phyloP scores from a whole-genome alignment of 2,888 invertebrate genomes.

The Thysanoteuthis rhombus region DNA sequence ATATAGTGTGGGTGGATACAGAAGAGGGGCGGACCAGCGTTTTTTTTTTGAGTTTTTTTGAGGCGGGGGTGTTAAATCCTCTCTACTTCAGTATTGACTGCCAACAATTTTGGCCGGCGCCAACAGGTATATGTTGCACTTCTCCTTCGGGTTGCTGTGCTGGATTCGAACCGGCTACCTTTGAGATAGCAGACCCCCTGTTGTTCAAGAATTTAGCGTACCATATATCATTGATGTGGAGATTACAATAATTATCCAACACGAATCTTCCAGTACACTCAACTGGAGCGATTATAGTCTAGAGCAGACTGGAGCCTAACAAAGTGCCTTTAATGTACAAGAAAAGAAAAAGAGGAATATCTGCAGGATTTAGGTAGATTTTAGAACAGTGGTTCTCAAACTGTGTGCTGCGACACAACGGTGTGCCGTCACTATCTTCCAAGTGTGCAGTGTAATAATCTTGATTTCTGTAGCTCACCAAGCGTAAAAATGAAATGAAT shows the following conservation, averaged over 20 bases:
- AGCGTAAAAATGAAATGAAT: no score
- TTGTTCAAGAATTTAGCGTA: neutral
- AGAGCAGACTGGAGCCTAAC: neutral
- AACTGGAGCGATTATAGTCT: neutral
- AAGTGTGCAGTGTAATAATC: no score
- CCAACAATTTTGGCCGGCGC: neutral
- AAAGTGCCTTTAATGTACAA: neutral
- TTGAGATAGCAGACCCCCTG: neutral
- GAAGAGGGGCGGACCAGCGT: neutral
- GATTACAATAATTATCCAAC: neutral
- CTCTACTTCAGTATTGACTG: neutral
- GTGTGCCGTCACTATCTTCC: no score
- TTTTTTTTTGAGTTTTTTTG: neutral
- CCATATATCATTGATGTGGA: neutral
- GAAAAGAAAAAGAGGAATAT: no score
- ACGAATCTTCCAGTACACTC: neutral
- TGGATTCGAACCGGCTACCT: neutral
- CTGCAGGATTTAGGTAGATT: no score
- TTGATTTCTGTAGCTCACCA: no score
- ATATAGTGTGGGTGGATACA: neutral
- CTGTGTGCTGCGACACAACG: no score
- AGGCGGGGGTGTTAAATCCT: no score
- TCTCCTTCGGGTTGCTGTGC: neutral
- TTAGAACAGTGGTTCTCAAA: no score
- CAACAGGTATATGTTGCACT: neutral